Conservation (phyloP, 2,888 invertebrate species). For the Drosophila nigritarsus region DNA sequence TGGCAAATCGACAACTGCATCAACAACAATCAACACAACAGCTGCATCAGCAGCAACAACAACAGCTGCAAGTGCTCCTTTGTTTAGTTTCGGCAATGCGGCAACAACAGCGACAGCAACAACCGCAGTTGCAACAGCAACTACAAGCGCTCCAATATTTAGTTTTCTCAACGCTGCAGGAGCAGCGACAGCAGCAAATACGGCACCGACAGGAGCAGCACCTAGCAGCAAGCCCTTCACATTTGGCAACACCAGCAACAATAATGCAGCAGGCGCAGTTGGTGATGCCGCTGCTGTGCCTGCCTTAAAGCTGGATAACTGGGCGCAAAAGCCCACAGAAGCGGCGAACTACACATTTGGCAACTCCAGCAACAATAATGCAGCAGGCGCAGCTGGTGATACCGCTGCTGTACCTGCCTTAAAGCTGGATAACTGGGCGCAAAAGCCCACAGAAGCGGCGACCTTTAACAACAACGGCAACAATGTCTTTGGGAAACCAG, state of each 20-base stretch:
- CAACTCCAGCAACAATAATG: slow-evolving; percentile 12
- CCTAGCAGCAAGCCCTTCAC: slow-evolving; percentile 8
- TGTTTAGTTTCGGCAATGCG: neutral
- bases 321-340: slow-evolving; percentile 11
- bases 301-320: slow-evolving; percentile 7
- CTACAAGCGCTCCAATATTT: neutral
- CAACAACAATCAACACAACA: neutral
- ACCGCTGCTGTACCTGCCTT: slow-evolving; percentile 3
- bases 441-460: slow-evolving; percentile 9
- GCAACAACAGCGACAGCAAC: neutral
- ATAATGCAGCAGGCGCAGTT: neutral
- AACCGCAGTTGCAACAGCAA: neutral
- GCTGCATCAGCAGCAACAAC: neutral
- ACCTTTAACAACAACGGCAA: slow-evolving; percentile 18
- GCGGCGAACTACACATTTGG: no score
- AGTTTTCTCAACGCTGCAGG: slow-evolving; percentile 7
- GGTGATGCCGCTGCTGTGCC: slow-evolving; percentile 1
- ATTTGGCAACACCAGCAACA: slow-evolving; percentile 9
- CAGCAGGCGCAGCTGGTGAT: neutral
- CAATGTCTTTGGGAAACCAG: slow-evolving; percentile 17
- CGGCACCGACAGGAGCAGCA: slow-evolving; percentile 1
- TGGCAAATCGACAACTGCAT: slow-evolving; percentile 17
- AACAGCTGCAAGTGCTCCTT: neutral
- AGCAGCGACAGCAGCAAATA: slow-evolving; percentile 6
- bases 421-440: slow-evolving; percentile 5